Percentiles rank a stretch among this genome's conserved stretches.
Conservation (phyloP, 2,888 invertebrate species). For the Alcis repandata region DNA sequence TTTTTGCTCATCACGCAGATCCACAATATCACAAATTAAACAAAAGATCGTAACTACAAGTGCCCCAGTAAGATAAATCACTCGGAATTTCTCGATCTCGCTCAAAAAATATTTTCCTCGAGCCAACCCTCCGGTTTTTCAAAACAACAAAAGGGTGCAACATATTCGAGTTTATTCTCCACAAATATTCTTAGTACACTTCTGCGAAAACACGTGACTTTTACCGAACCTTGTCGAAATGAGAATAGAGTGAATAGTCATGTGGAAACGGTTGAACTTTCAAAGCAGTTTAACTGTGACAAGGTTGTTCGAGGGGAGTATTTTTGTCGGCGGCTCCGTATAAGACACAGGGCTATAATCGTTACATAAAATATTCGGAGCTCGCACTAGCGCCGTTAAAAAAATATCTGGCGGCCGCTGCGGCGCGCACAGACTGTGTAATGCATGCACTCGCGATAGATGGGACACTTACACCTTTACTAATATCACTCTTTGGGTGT, state of each 20-base stretch:
- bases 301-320: slow-evolving; percentile 1
- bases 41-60: neutral
- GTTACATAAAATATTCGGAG: slow-evolving; percentile 49
- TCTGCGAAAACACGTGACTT: slow-evolving; percentile 14
- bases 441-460: slow-evolving; percentile 30
- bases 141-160: slow-evolving; percentile 33
- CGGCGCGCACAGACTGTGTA: slow-evolving; percentile 30
- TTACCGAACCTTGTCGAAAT: slow-evolving; percentile 8
- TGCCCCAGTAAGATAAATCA: neutral
- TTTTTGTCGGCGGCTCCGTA: slow-evolving; percentile 22
- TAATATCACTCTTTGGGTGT: neutral
- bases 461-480: slow-evolving; percentile 14
- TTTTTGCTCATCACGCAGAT: neutral
- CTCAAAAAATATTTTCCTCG: slow-evolving; percentile 4
- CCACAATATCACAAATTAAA: neutral
- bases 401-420: slow-evolving; percentile 39
- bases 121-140: slow-evolving; percentile 15
- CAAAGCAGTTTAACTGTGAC: neutral
- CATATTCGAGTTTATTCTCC: slow-evolving; percentile 41
- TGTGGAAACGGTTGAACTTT: neutral
- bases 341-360: slow-evolving; percentile 42
- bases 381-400: slow-evolving; percentile 36
- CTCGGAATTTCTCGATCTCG: slow-evolving; percentile 2
- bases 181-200: slow-evolving; percentile 43
- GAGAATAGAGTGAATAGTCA: slow-evolving; percentile 6